Evolutionary conservation across 2,888 invertebrate species (phyloP).

Genomic region (Chouioia cunea): DNA sequence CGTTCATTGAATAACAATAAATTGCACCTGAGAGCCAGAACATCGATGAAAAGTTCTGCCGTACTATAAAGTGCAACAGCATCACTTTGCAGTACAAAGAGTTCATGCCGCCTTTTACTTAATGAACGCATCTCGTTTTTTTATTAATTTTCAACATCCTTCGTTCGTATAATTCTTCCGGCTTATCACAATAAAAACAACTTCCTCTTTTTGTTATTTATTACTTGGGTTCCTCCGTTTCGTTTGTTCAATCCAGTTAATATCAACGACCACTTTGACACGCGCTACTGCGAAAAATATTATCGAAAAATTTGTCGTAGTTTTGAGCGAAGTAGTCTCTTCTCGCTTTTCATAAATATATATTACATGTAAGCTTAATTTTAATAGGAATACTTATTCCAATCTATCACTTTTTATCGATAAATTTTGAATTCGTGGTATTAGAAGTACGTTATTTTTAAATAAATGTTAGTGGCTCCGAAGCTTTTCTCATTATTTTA

Average conservation of each 20-base stretch:
- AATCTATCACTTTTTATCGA: too few species aligned
- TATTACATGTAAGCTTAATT: neutral
- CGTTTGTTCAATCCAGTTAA: neutral
- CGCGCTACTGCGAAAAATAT: conserved; percentile 15
- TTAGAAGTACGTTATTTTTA: neutral
- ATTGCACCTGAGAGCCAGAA: conserved; percentile 64
- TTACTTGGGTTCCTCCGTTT: neutral
- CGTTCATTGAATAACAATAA: conserved; percentile 60
- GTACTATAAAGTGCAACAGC: conserved; percentile 20
- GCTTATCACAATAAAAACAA: conserved; percentile 50
- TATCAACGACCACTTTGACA: neutral
- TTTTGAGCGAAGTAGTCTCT: neutral
- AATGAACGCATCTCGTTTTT: conserved; percentile 25
- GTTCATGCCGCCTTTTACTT: conserved; percentile 40
- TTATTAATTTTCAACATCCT: neutral
- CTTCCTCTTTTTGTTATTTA: conserved; percentile 45
- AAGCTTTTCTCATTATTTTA: neutral
- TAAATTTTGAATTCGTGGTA: too few species aligned
- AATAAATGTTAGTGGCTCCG: conserved; percentile 5
- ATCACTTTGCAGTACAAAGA: conserved; percentile 22
- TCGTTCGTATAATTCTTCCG: conserved; percentile 1
- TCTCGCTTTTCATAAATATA: conserved; percentile 6
- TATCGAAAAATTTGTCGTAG: conserved; percentile 3
- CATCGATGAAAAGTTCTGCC: conserved; percentile 47
- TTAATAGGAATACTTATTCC: too few species aligned